Conservation (phyloP, 2,797 vertebrate genomes). For the Discoglossus pictus region DNA sequence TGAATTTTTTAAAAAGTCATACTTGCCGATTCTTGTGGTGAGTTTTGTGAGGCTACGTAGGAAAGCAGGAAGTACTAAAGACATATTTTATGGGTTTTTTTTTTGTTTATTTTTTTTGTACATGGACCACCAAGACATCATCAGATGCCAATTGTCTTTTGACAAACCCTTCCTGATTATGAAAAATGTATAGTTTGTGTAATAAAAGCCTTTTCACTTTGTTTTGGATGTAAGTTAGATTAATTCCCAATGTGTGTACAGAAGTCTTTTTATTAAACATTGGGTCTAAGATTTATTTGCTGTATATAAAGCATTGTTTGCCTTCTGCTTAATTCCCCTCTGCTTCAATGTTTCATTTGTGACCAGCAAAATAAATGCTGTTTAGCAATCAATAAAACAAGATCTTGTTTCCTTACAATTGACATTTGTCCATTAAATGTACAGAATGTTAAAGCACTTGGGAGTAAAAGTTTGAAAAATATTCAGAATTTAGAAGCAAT, state of each 20-base stretch:
- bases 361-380: too few species aligned
- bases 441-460: too few species aligned
- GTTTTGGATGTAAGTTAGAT: neutral
- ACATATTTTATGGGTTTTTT: too few species aligned
- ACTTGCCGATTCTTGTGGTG: conserved; percentile 68
- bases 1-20: conserved; percentile 55
- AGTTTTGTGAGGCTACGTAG: conserved; percentile 58
- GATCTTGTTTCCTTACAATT: too few species aligned
- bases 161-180: conserved; percentile 75
- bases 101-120: neutral
- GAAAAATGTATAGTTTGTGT: conserved; percentile 77
- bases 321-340: too few species aligned
- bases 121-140: conserved; percentile 71
- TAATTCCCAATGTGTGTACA: neutral
- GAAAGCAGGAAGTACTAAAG: conserved; percentile 55
- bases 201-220: conserved; percentile 52
- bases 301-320: conserved; percentile 10
- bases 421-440: too few species aligned
- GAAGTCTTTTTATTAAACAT: neutral
- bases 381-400: too few species aligned
- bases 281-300: neutral
- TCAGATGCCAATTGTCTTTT: conserved; percentile 76
- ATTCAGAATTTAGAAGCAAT: too few species aligned
- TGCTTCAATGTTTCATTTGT: too few species aligned
- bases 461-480: too few species aligned